Evolutionary conservation across 2,888 invertebrate species (phyloP).

Genomic region (Pelosia muscerda): DNA sequence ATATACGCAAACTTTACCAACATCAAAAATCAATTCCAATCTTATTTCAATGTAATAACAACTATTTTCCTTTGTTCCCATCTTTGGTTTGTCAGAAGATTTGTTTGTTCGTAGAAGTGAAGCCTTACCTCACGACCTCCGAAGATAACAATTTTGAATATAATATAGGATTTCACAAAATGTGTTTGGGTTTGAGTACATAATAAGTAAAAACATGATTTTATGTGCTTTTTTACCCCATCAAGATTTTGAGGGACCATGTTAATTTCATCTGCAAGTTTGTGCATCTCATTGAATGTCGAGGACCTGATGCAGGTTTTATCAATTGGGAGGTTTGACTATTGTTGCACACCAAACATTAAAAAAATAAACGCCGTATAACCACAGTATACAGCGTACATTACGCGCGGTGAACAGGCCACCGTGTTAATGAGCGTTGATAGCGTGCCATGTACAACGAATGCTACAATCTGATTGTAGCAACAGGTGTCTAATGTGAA

Average conservation of each 20-base stretch:
- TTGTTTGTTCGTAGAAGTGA: slow-evolving; percentile 63
- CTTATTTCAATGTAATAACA: slow-evolving; percentile 18
- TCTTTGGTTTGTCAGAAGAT: slow-evolving; percentile 48
- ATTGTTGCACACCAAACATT: too few species aligned
- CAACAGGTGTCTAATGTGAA: slow-evolving; percentile 51
- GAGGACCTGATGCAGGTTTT: too few species aligned
- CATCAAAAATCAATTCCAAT: slow-evolving; percentile 13
- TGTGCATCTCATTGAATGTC: too few species aligned
- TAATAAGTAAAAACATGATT: slow-evolving; percentile 19
- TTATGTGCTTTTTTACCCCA: background rate
- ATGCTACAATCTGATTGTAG: slow-evolving; percentile 42
- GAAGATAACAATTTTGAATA: slow-evolving; percentile 45
- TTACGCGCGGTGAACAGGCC: slow-evolving; percentile 34
- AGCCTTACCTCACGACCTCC: slow-evolving; percentile 59
- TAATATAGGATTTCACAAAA: slow-evolving; percentile 41
- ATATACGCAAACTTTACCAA: slow-evolving; percentile 14
- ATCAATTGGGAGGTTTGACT: too few species aligned
- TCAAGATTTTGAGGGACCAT: too few species aligned
- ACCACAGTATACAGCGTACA: slow-evolving; percentile 32
- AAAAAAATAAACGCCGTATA: background rate
- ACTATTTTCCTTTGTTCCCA: slow-evolving; percentile 14
- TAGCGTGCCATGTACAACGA: slow-evolving; percentile 50
- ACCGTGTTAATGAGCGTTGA: slow-evolving; percentile 51
- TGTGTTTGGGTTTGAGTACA: slow-evolving; percentile 38
- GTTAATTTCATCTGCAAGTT: too few species aligned